Percentiles rank a stretch among this genome's conserved stretches.
Conservation (phyloP, 2,797 vertebrate species). For the Microchirus variegatus region DNA sequence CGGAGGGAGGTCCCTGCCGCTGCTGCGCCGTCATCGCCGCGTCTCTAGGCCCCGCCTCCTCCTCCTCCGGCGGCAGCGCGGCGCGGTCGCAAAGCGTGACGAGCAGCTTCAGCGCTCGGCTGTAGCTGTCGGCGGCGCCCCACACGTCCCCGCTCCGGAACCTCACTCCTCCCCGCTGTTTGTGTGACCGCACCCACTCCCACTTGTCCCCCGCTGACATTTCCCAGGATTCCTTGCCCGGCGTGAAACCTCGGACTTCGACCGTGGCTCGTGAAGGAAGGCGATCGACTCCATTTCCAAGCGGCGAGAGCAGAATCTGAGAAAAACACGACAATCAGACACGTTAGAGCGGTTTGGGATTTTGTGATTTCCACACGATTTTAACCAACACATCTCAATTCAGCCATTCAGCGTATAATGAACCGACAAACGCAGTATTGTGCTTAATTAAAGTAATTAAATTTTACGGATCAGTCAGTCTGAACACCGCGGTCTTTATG, state of each 20-base stretch:
- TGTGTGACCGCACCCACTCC: constrained; percentile 81
- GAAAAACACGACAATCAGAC: constrained; percentile 15
- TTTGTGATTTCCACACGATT: too few species aligned
- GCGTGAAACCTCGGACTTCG: constrained; percentile 82
- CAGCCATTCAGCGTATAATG: too few species aligned
- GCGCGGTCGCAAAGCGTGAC: constrained; percentile 74
- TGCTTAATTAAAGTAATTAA: too few species aligned
- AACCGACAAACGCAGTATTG: too few species aligned
- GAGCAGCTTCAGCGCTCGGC: constrained; percentile 85
- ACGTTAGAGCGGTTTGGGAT: too few species aligned
- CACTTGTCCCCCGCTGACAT: constrained; percentile 83
- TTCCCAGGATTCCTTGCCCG: constrained; percentile 86
- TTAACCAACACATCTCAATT: too few species aligned
- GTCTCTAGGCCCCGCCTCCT: constrained; percentile 38
- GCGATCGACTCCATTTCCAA: constrained; percentile 33
- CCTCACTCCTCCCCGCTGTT: constrained; percentile 81
- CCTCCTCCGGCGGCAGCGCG: constrained; percentile 25
- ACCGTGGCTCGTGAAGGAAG: constrained; percentile 64
- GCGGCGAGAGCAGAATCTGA: constrained; percentile 67
- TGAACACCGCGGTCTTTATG: too few species aligned
- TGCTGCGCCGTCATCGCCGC: constrained; percentile 17
- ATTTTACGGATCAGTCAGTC: too few species aligned
- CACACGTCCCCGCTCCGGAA: constrained; percentile 85
- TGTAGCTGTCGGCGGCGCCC: constrained; percentile 86
- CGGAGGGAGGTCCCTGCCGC: constrained; percentile 37